Evolutionary conservation across 1,140 invertebrate species (phyloP).

Genomic region (Seison nebaliae): DNA sequence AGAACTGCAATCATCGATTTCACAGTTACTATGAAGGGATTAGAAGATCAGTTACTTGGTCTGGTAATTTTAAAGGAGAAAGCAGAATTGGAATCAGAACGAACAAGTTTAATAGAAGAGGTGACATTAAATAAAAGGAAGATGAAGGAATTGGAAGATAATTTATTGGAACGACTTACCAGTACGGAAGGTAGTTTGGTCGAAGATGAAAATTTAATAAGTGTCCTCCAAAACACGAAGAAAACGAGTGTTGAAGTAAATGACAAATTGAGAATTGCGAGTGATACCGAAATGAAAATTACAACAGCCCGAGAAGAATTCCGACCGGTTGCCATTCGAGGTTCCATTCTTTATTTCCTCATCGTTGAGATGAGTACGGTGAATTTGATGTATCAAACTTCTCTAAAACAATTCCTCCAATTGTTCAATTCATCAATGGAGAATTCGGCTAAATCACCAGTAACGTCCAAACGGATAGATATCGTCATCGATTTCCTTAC

Average conservation of each 20-base stretch:
- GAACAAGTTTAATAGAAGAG: slow-evolving; percentile 68
- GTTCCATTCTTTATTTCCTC: slow-evolving; percentile 73
- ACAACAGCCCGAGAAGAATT: slow-evolving; percentile 75
- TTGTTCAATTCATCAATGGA: slow-evolving; percentile 43
- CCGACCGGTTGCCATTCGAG: slow-evolving; percentile 61
- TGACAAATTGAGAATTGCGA: slow-evolving; percentile 63
- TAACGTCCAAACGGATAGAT: slow-evolving; percentile 49
- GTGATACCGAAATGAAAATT: slow-evolving; percentile 72
- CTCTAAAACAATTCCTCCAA: slow-evolving; percentile 68
- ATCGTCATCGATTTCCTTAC: slow-evolving; percentile 69
- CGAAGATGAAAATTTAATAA: slow-evolving; percentile 74
- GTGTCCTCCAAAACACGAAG: slow-evolving; percentile 67
- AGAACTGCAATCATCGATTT: slow-evolving; percentile 90
- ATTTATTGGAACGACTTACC: slow-evolving; percentile 56
- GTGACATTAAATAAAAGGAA: slow-evolving; percentile 77
- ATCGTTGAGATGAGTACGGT: slow-evolving; percentile 91
- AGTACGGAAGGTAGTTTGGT: slow-evolving; percentile 70
- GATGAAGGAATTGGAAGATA: slow-evolving; percentile 80
- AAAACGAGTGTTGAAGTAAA: slow-evolving; percentile 73
- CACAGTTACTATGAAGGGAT: slow-evolving; percentile 75
- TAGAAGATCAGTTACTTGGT: slow-evolving; percentile 77
- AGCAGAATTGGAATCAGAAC: slow-evolving; percentile 59
- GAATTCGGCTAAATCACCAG: slow-evolving; percentile 43
- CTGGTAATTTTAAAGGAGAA: slow-evolving; percentile 82
- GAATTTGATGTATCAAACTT: slow-evolving; percentile 86